Conservation (phyloP, 2,797 vertebrate genomes). For the Anisognathus igniventris region DNA sequence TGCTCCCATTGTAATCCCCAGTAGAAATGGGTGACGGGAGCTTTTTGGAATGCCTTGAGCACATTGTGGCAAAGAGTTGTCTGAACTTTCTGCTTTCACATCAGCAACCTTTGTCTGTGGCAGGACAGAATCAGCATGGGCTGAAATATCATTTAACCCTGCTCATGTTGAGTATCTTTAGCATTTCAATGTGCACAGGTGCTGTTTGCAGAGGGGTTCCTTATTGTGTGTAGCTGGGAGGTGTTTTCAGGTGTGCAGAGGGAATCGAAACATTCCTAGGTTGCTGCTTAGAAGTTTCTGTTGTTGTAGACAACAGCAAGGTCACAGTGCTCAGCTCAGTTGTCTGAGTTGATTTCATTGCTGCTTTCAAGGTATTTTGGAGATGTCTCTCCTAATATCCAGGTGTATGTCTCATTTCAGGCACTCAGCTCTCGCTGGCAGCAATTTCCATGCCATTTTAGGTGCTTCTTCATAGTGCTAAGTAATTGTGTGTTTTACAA, state of each 20-base stretch:
- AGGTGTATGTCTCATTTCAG: neutral
- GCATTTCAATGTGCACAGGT: neutral
- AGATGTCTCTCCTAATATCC: neutral
- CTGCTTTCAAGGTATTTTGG: neutral
- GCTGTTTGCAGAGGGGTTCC: neutral
- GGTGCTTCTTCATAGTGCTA: neutral
- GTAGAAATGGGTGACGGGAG: neutral
- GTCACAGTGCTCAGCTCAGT: neutral
- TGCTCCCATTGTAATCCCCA: neutral
- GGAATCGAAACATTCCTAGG: neutral
- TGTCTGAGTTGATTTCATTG: neutral
- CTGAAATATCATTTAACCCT: neutral
- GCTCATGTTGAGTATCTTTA: neutral
- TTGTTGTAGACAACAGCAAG: neutral
- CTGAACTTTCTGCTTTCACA: neutral
- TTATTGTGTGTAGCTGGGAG: neutral
- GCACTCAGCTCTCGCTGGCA: neutral
- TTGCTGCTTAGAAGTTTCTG: neutral
- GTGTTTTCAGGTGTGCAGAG: neutral
- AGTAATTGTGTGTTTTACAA: neutral
- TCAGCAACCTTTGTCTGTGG: neutral
- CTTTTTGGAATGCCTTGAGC: neutral
- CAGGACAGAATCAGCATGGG: neutral
- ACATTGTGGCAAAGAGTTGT: neutral
- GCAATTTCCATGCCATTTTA: neutral